These are phyloP conservation scores for Leucoraja ocellata DNA, from an alignment of 2,797 vertebrate genomes.

Conservation along the genomic window DNA sequence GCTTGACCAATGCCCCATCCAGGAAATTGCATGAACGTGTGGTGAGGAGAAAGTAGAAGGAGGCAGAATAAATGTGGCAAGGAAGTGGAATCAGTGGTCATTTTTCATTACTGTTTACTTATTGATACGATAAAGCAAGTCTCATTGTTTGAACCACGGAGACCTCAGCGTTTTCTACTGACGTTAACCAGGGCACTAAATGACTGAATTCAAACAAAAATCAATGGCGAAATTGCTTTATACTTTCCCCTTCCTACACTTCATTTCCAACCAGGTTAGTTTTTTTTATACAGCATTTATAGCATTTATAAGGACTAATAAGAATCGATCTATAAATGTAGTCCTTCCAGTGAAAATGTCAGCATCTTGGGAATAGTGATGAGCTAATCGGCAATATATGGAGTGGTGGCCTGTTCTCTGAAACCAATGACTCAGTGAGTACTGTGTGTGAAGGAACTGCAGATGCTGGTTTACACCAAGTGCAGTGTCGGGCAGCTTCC, in stretches of 20 bases:
- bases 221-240: background rate
- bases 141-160: background rate
- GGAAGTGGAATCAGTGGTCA: background rate
- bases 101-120: background rate
- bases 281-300: background rate
- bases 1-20: background rate
- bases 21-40: background rate
- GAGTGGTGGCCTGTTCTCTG: background rate
- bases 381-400: background rate
- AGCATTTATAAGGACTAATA: background rate
- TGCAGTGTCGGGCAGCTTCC: no score
- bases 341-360: background rate
- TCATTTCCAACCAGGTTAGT: background rate
- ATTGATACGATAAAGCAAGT: background rate
- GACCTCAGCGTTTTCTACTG: background rate
- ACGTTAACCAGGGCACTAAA: background rate
- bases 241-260: background rate
- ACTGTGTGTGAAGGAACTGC: no score
- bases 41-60: background rate
- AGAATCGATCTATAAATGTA: background rate
- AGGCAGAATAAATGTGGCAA: background rate
- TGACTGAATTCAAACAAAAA: background rate
- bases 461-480: no score
- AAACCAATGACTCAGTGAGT: no score
- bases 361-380: background rate